Conservation (phyloP, 1,140 invertebrate genomes). For the Conopomorpha cramerella region DNA sequence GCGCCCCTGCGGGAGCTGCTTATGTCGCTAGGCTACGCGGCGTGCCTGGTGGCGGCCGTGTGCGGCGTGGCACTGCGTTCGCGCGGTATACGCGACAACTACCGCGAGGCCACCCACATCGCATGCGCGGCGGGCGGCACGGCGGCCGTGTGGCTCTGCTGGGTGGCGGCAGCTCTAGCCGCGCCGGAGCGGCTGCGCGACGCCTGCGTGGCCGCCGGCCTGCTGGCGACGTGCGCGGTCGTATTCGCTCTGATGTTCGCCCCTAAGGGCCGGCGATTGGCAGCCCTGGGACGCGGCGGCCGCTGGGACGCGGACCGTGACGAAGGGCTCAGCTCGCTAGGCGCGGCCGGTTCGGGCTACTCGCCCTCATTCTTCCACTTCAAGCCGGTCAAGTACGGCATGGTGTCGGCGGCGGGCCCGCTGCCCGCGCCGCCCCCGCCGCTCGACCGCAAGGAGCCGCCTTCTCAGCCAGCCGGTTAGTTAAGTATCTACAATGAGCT, state of each 20-base stretch:
- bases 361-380: conserved; percentile 91
- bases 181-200: conserved; percentile 79
- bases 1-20: conserved; percentile 72
- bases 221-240: conserved; percentile 79
- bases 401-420: conserved; percentile 63
- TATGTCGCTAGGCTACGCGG: conserved; percentile 79
- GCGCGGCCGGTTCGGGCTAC: conserved; percentile 78
- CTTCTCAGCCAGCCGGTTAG: conserved; percentile 66
- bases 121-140: conserved; percentile 81
- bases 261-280: conserved; percentile 88
- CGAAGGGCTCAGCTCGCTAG: conserved; percentile 75
- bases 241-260: conserved; percentile 93
- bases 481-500: conserved; percentile 60
- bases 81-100: conserved; percentile 89
- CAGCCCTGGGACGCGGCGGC: conserved; percentile 83
- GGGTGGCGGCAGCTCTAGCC: conserved; percentile 75
- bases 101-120: conserved; percentile 87
- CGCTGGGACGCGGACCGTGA: conserved; percentile 78
- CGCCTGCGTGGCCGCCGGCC: conserved; percentile 85
- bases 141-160: conserved; percentile 86
- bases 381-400: conserved; percentile 77
- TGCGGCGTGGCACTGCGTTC: conserved; percentile 82
- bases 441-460: conserved; percentile 53
- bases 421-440: conserved; percentile 24
- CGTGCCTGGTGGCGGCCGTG: conserved; percentile 83